phyloP scores from a whole-genome alignment of 2,888 invertebrate genomes.

The Sialis lutaria region DNA sequence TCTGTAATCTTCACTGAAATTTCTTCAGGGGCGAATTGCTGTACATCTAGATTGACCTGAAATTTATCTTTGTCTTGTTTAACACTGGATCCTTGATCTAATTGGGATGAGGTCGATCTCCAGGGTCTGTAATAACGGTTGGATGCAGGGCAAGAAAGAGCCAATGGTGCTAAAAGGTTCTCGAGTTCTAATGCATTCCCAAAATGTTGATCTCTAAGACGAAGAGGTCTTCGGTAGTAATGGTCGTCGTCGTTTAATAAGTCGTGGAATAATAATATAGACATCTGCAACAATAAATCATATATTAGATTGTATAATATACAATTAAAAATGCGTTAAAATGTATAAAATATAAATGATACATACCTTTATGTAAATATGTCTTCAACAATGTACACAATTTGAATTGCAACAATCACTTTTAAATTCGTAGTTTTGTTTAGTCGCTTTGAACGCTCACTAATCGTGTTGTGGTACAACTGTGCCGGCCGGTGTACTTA shows the following conservation, averaged over 20 bases:
- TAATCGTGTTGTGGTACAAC: too few species aligned
- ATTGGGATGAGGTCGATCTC: constrained; percentile 28
- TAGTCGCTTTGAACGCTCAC: too few species aligned
- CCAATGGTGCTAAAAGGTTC: constrained; percentile 34
- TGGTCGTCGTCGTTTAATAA: constrained; percentile 57
- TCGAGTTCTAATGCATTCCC: constrained; percentile 59
- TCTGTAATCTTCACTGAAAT: constrained; percentile 27
- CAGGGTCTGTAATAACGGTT: constrained; percentile 44
- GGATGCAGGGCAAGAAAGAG: constrained; percentile 25
- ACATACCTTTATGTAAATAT: too few species aligned
- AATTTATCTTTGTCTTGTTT: constrained; percentile 42
- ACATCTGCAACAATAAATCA: constrained; percentile 38
- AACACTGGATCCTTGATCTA: constrained; percentile 20
- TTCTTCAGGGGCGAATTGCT: constrained; percentile 30
- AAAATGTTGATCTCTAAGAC: constrained; percentile 68
- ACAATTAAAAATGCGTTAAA: too few species aligned
- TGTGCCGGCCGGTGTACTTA: too few species aligned
- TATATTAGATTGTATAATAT: too few species aligned
- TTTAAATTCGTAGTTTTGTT: too few species aligned
- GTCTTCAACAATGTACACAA: too few species aligned
- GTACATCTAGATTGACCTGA: constrained; percentile 51
- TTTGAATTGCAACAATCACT: too few species aligned
- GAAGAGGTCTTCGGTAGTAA: constrained; percentile 44
- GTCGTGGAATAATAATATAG: constrained; percentile 64
- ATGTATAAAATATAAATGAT: too few species aligned